phyloP scores from a whole-genome alignment of 2,888 invertebrate genomes.

The Hyposoter dolosus region DNA sequence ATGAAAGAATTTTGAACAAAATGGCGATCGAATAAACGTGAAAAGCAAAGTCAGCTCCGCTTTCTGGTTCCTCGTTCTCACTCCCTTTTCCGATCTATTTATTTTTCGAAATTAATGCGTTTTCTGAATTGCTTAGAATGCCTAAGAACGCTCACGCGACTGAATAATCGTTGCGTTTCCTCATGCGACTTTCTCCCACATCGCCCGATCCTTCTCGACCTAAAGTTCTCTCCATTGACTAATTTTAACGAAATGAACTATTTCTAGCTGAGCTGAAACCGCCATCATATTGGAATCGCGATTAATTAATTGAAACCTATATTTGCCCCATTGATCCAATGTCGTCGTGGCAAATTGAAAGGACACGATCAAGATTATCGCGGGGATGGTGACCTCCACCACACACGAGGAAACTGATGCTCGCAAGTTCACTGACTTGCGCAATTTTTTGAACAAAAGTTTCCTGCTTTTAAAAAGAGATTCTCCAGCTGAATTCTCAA shows the following conservation, averaged over 20 bases:
- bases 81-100: conserved; percentile 38
- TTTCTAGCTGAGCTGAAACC: background rate
- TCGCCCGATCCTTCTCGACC: background rate
- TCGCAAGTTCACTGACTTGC: background rate
- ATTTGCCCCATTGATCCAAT: background rate
- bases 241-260: background rate
- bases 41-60: conserved; percentile 71
- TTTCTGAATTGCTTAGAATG: background rate
- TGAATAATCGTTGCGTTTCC: background rate
- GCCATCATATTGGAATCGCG: background rate
- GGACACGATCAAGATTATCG: background rate
- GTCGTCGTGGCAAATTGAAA: background rate
- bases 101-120: background rate
- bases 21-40: conserved; percentile 71
- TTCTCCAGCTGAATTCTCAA: no score
- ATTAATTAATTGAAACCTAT: background rate
- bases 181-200: background rate
- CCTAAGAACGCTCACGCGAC: background rate
- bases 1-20: conserved; percentile 42
- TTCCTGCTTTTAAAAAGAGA: background rate
- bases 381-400: background rate
- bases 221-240: background rate
- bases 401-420: background rate
- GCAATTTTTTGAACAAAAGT: background rate
- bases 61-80: no score